phyloP scores from a whole-genome alignment of 2,113 vertebrate genomes.

The Leiothrix lutea region DNA sequence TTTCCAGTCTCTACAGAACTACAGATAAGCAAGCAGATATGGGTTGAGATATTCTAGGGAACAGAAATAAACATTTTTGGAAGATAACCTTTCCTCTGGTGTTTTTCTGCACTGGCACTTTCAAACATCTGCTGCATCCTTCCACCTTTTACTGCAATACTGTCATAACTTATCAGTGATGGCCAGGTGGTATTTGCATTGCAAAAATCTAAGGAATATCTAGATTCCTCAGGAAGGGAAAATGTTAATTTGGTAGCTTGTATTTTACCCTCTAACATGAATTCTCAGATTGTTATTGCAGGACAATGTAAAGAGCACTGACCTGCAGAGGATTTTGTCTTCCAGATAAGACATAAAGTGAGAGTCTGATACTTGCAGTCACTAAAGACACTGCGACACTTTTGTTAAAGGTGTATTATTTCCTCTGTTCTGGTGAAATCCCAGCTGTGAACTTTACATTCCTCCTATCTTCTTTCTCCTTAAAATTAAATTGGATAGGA shows the following conservation, averaged over 20 bases:
- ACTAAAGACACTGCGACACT: background rate
- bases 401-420: constrained; percentile 10
- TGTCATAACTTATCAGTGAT: background rate
- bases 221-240: background rate
- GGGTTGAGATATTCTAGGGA: background rate
- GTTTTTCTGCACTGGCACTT: background rate
- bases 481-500: constrained; percentile 49
- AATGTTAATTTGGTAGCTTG: background rate
- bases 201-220: background rate
- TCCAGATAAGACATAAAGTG: background rate
- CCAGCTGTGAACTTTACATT: constrained; percentile 20
- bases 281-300: background rate
- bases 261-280: background rate
- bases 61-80: background rate
- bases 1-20: background rate
- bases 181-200: background rate
- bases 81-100: background rate
- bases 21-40: background rate
- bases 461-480: background rate
- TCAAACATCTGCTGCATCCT: background rate
- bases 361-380: background rate
- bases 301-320: background rate
- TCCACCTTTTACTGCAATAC: background rate
- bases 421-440: background rate
- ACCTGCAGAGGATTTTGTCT: background rate